These are phyloP conservation scores for Dendroctonus ponderosae DNA, from an alignment of 1,140 invertebrate species.

Conservation along the genomic window DNA sequence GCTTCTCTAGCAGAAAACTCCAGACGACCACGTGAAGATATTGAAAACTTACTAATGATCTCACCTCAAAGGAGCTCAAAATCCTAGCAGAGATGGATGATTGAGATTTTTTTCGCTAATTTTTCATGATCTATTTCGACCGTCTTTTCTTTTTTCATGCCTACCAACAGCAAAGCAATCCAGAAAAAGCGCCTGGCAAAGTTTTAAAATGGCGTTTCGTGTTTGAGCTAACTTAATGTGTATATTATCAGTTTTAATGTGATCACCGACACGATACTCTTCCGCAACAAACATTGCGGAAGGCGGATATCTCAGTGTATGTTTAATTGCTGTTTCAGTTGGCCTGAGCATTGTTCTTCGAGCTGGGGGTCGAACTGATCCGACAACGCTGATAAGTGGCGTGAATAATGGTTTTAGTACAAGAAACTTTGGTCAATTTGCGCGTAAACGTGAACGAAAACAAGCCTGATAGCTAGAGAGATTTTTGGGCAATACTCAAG, in stretches of 20 bases:
- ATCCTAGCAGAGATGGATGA: no score
- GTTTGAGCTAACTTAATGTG: slow-evolving; percentile 41
- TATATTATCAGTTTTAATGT: slow-evolving; percentile 45
- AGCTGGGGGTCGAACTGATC: slow-evolving; percentile 28
- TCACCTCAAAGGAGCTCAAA: no score
- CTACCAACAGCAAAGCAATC: no score
- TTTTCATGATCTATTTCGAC: no score
- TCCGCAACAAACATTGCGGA: slow-evolving; percentile 46
- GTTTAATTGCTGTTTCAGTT: slow-evolving; percentile 47
- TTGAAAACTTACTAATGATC: no score
- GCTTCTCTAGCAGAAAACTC: no score
- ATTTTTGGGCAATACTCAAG: no score
- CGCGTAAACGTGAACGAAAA: slow-evolving; percentile 23
- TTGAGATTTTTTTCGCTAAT: no score
- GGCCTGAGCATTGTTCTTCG: slow-evolving; percentile 31
- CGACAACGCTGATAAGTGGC: slow-evolving; percentile 36
- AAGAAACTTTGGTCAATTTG: slow-evolving; percentile 43
- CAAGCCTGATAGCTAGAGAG: slow-evolving; percentile 4
- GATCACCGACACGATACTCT: slow-evolving; percentile 43
- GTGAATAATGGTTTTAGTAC: slow-evolving; percentile 40
- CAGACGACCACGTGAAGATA: no score
- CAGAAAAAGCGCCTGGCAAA: background rate
- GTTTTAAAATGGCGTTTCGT: slow-evolving; percentile 35
- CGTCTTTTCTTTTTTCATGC: no score
- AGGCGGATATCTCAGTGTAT: slow-evolving; percentile 49